Evolutionary conservation across 2,797 vertebrate genomes (phyloP).

Genomic region (Myripristis jacobus): DNA sequence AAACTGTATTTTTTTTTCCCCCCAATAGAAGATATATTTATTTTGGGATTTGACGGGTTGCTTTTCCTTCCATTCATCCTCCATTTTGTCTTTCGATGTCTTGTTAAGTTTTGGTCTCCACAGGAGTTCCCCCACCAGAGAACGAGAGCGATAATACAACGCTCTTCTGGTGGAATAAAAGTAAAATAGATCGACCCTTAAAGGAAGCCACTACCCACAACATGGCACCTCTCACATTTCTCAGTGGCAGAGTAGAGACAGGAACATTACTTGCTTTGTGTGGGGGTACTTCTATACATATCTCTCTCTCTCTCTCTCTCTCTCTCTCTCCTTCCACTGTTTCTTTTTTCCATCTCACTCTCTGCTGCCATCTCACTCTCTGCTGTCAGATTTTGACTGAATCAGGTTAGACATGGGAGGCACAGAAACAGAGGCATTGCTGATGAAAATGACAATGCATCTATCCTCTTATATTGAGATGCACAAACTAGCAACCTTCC

Average conservation of each 20-base stretch:
- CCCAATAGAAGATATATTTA: no score
- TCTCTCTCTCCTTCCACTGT: conserved; percentile 41
- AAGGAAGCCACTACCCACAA: conserved; percentile 42
- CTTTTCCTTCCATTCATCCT: no score
- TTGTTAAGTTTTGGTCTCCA: neutral
- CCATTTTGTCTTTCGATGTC: neutral
- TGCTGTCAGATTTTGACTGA: conserved; percentile 86
- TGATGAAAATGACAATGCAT: conserved; percentile 80
- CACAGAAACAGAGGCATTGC: conserved; percentile 66
- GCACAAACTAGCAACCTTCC: conserved; percentile 60
- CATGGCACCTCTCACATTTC: conserved; percentile 54
- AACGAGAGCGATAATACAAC: conserved; percentile 1
- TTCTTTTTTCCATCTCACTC: conserved; percentile 75
- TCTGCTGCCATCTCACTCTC: conserved; percentile 82
- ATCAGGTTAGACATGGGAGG: conserved; percentile 84
- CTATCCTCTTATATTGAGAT: conserved; percentile 65
- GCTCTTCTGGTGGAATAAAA: conserved; percentile 26
- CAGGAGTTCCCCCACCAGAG: neutral
- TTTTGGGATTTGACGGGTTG: no score
- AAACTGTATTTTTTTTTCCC: neutral
- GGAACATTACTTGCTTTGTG: conserved; percentile 79
- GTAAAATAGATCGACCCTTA: conserved; percentile 1
- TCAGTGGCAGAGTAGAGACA: conserved; percentile 53
- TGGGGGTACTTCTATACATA: conserved; percentile 65
- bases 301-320: conserved; percentile 47